A percentile compares a stretch with the other conserved stretches of the same genome.
phyloP scores from a whole-genome alignment of 2,888 invertebrate species.

The Acanthosepion esculentum region DNA sequence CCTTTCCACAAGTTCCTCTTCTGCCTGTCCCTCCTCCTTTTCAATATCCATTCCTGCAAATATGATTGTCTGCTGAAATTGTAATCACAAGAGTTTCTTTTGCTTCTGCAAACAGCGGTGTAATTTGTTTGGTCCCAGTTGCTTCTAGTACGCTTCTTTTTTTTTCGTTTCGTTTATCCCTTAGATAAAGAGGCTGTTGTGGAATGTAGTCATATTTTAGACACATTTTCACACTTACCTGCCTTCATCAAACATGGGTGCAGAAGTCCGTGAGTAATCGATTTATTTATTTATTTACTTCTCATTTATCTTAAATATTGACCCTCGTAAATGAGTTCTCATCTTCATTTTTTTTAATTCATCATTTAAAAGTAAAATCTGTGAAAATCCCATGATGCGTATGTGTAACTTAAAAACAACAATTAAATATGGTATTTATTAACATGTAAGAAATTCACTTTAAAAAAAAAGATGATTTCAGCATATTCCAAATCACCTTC shows the following conservation, averaged over 20 bases:
- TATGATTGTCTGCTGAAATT: not conserved
- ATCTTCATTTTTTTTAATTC: no score
- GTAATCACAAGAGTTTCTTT: not conserved
- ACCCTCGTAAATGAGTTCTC: no score
- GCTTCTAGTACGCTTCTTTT: constrained; percentile 5
- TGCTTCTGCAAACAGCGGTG: not conserved
- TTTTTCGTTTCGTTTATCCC: not conserved
- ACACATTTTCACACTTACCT: not conserved
- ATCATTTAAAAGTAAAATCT: no score
- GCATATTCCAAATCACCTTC: no score
- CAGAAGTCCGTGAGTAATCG: not conserved
- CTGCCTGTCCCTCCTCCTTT: not conserved
- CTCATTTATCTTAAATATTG: no score
- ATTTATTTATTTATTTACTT: not conserved
- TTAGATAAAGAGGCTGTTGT: not conserved
- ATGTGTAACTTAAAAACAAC: no score
- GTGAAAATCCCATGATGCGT: no score
- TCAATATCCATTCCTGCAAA: not conserved
- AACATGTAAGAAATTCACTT: no score
- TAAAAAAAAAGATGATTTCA: no score
- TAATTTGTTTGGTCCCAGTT: not conserved
- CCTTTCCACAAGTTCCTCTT: no score
- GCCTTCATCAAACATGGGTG: not conserved
- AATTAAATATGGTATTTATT: no score
- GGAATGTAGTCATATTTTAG: not conserved